These are phyloP conservation scores for Agriopis marginaria DNA, from an alignment of 2,888 invertebrate genomes.

Conservation along the genomic window DNA sequence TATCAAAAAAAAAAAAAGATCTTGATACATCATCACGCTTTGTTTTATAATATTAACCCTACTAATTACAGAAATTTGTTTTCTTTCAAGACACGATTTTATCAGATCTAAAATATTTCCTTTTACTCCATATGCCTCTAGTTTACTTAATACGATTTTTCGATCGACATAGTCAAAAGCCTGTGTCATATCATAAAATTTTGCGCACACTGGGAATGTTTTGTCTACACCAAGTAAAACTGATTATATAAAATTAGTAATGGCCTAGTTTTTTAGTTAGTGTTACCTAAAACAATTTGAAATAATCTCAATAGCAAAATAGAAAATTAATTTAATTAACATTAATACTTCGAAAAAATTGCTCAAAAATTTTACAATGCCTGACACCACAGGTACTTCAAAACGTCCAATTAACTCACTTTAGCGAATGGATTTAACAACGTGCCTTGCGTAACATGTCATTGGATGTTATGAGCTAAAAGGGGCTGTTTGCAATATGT, in stretches of 20 bases:
- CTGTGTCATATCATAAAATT: not conserved
- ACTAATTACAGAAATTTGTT: not conserved
- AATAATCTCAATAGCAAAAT: no score
- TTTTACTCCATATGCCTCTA: not conserved
- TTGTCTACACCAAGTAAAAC: not conserved
- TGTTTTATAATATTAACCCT: not conserved
- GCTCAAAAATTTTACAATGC: slow-evolving; percentile 31
- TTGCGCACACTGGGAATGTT: not conserved
- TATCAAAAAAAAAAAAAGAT: no score
- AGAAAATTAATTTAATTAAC: not conserved
- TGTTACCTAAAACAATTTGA: no score
- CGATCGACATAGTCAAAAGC: not conserved
- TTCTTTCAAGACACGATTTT: not conserved
- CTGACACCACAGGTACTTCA: slow-evolving; percentile 32
- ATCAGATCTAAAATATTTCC: not conserved
- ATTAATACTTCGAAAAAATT: not conserved
- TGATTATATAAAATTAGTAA: no score
- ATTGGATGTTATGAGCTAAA: slow-evolving; percentile 53
- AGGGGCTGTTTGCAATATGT: slow-evolving; percentile 61
- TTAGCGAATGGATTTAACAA: slow-evolving; percentile 33
- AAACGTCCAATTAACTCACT: slow-evolving; percentile 47
- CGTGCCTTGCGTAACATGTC: slow-evolving; percentile 40
- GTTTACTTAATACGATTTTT: not conserved
- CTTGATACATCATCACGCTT: not conserved
- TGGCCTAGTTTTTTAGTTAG: no score